Percentiles rank a stretch among this genome's conserved stretches.
Evolutionary conservation across 2,113 vertebrate genomes (phyloP).

Genomic region (Laterallus jamaicensis): DNA sequence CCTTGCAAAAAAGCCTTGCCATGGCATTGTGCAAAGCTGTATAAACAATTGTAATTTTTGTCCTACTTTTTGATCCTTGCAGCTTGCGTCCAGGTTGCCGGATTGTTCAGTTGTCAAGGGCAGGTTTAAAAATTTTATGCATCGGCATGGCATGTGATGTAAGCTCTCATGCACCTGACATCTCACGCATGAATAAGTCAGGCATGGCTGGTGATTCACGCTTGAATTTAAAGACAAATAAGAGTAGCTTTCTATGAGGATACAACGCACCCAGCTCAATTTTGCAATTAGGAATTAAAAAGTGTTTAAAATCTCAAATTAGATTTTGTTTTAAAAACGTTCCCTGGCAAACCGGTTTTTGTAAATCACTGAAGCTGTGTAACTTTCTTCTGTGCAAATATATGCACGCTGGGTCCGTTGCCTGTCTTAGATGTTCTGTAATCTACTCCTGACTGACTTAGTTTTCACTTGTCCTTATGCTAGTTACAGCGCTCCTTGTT

Average conservation of each 20-base stretch:
- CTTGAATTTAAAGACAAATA: slow-evolving; percentile 34
- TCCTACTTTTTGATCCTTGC: slow-evolving; percentile 61
- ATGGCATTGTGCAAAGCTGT: slow-evolving; percentile 30
- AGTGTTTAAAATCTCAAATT: background rate
- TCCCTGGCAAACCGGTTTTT: background rate
- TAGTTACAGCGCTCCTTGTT: background rate
- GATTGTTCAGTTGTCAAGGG: slow-evolving; percentile 63
- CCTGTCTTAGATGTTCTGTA: background rate
- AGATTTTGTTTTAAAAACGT: background rate
- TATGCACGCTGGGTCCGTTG: background rate
- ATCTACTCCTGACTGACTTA: background rate
- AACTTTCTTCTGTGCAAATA: background rate
- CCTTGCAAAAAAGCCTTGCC: slow-evolving; percentile 25
- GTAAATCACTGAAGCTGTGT: background rate
- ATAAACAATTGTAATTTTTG: slow-evolving; percentile 56
- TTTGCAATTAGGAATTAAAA: background rate
- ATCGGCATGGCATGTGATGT: slow-evolving; percentile 34
- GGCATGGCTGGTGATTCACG: slow-evolving; percentile 31
- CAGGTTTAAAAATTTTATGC: slow-evolving; percentile 69
- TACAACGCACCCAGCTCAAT: background rate
- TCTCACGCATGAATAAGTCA: slow-evolving; percentile 36
- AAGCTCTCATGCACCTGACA: slow-evolving; percentile 64
- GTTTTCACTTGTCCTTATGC: background rate
- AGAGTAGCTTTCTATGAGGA: background rate
- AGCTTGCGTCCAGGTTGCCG: slow-evolving; percentile 40